Evolutionary conservation across 2,113 vertebrate species (phyloP).

Genomic region (Microcebus tavaratra): DNA sequence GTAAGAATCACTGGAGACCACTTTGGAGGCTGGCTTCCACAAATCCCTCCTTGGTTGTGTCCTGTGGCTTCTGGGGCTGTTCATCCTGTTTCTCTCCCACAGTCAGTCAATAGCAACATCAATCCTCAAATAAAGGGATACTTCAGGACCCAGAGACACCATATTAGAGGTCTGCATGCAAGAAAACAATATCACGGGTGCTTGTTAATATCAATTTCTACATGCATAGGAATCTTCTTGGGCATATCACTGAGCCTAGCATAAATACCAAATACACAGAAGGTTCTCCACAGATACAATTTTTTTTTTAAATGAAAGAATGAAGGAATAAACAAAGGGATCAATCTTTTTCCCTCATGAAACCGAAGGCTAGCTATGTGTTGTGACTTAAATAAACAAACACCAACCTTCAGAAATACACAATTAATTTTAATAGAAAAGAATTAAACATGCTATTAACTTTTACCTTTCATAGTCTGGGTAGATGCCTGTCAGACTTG

Average conservation of each 20-base stretch:
- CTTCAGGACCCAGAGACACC: neutral
- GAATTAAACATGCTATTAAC: slow-evolving; percentile 29
- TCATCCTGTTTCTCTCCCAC: neutral
- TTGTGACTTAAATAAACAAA: neutral
- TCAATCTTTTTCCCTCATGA: neutral
- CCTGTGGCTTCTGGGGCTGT: neutral
- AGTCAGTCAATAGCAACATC: neutral
- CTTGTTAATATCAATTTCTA: neutral
- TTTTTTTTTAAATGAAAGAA: neutral
- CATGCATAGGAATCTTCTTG: neutral
- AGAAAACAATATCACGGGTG: neutral
- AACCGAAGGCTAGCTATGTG: neutral
- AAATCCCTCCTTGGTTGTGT: neutral
- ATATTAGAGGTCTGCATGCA: neutral
- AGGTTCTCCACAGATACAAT: neutral
- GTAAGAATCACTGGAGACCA: neutral
- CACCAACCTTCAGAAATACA: neutral
- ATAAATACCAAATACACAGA: neutral
- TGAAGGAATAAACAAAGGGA: neutral
- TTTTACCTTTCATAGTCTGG: slow-evolving; percentile 21
- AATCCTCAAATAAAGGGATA: neutral
- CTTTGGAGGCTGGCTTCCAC: neutral
- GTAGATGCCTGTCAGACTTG: neutral
- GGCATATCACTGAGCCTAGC: neutral
- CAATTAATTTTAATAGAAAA: slow-evolving; percentile 37